phyloP scores from a whole-genome alignment of 2,113 vertebrate genomes.

The Smithornis capensis region DNA sequence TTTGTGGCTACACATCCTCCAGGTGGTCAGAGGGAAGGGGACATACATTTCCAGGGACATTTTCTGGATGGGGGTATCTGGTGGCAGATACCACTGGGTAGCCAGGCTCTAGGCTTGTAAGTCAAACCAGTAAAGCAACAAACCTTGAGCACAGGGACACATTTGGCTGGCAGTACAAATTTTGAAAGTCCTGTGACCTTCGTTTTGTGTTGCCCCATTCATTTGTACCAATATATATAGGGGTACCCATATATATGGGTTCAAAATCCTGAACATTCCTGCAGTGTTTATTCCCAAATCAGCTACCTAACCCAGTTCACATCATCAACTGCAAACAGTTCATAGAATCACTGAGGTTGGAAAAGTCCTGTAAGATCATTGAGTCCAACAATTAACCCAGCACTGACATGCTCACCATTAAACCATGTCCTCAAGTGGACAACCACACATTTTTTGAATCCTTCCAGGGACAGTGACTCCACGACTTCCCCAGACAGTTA shows the following conservation, averaged over 20 bases:
- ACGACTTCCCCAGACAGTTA: too few relatives aligned
- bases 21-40: background rate
- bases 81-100: background rate
- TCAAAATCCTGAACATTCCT: background rate
- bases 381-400: background rate
- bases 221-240: background rate
- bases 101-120: background rate
- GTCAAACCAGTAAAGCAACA: background rate
- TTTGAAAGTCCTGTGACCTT: background rate
- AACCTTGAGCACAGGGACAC: background rate
- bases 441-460: background rate
- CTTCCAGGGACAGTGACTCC: background rate
- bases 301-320: background rate
- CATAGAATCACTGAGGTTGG: background rate
- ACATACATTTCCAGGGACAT: background rate
- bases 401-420: fast-evolving
- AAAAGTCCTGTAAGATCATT: background rate
- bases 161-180: background rate
- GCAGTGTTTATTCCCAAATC: background rate
- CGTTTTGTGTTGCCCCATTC: background rate
- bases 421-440: background rate
- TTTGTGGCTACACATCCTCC: background rate
- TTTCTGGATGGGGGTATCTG: background rate
- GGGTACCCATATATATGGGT: background rate
- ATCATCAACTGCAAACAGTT: background rate